Evolutionary conservation across 2,113 vertebrate species (phyloP).

Genomic region (Bubalus kerabau): DNA sequence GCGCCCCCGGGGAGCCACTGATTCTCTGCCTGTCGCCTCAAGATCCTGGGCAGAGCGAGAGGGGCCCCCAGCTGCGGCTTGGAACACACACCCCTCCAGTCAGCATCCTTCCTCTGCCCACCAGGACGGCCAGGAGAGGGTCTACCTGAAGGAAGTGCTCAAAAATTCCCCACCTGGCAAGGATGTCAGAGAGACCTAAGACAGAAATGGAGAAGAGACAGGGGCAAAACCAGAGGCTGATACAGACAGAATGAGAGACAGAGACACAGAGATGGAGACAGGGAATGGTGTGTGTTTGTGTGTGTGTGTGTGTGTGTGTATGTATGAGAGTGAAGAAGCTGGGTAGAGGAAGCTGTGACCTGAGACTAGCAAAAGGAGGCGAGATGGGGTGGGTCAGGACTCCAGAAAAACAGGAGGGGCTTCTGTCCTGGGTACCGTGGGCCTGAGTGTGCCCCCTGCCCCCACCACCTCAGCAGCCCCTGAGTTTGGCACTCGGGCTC

Average conservation of each 20-base stretch:
- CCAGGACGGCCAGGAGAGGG: constrained; percentile 64
- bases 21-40: constrained; percentile 65
- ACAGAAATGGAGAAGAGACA: not conserved
- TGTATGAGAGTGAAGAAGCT: not conserved
- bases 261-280: not conserved
- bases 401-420: not conserved
- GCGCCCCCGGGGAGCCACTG: constrained; percentile 3
- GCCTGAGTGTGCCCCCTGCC: not conserved
- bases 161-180: constrained; percentile 18
- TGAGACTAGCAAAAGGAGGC: not conserved
- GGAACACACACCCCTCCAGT: constrained; percentile 49
- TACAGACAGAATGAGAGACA: not conserved
- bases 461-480: not conserved
- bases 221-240: not conserved
- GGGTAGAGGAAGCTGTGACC: not conserved
- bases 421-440: not conserved
- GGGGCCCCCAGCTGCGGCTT: constrained; percentile 70
- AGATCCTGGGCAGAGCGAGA: constrained; percentile 73
- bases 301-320: not conserved
- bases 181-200: not conserved
- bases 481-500: not conserved
- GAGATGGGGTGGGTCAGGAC: not conserved
- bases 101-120: constrained; percentile 67
- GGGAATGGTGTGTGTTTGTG: not conserved
- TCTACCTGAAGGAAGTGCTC: constrained; percentile 54